A percentile compares a stretch with the other conserved stretches of the same genome.
Evolutionary conservation across 2,113 vertebrate genomes (phyloP).

Genomic region (Dipodomys stephensi): DNA sequence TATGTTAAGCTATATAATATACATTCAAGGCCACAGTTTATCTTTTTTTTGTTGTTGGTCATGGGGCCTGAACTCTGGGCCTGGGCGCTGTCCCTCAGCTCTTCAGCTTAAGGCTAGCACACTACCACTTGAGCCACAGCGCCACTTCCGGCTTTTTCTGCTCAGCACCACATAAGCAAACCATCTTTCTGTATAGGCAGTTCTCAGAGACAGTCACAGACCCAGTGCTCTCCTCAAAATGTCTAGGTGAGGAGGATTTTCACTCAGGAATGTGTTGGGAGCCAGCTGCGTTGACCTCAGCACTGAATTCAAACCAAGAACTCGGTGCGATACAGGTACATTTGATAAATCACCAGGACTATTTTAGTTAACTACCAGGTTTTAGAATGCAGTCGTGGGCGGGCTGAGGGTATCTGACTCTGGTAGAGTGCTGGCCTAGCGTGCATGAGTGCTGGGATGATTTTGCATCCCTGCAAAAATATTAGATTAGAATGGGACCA

Average conservation of each 20-base stretch:
- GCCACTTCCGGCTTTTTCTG: no score
- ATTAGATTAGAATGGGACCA: neutral
- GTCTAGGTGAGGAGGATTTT: no score
- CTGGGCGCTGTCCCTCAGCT: no score
- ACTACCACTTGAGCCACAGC: no score
- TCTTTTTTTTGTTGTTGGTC: no score
- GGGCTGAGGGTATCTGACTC: neutral
- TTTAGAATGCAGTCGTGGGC: neutral
- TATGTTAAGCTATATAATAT: no score
- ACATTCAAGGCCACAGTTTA: no score
- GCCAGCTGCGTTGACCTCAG: no score
- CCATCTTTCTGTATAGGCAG: neutral
- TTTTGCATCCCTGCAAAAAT: neutral
- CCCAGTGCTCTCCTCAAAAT: rapidly evolving
- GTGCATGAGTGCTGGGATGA: neutral
- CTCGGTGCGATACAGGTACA: neutral
- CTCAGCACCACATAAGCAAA: no score
- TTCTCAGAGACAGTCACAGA: neutral
- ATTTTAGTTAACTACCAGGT: neutral
- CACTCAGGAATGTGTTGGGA: rapidly evolving
- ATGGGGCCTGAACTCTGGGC: no score
- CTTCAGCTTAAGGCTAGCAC: no score
- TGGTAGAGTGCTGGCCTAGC: neutral
- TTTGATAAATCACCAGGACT: neutral
- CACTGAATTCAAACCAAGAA: neutral